Base-by-base conservation (phyloP, 2,888 invertebrate genomes). In the Aquatica leii region DNA sequence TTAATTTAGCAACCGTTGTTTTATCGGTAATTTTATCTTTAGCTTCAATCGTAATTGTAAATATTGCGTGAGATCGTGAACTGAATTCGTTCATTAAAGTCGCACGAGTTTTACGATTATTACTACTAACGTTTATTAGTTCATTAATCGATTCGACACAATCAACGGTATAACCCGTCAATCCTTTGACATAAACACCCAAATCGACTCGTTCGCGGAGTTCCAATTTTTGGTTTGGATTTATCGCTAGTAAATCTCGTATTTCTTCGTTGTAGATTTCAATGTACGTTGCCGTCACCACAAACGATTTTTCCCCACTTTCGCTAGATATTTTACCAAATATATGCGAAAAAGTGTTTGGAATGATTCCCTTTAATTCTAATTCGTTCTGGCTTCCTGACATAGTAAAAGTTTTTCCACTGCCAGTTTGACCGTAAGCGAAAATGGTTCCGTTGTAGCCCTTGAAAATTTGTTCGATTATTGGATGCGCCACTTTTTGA, bases 241-340 rank as follows among this genome's bases (percentile, higher is more conserved):
- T 94, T 80, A 93, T 94, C 2, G 82, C 79, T 46, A 99, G 84
- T 41, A 99, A 85, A 84, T 99, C 99, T 18, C 98, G 87, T 0
- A 99, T 96, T 82, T 99, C 98, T 82, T 99, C 99, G 81, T 99
- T 99, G 83, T 99, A 99, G 67, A 99, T 98, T 85, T 99, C 98
- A 81, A 99, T 85, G 80, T 98, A 99, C 0, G 98, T 97, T 4
- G 98, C 98, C 71, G 98, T 90, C 4, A 99, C 98, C 51, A 98
- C 85, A 82, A 98, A 99, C 75, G 79, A 78, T 51, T 80, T 78
- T 69, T 80, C 80, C 58, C 76, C 79, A 92, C 94, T 95, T 0
- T 97, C 95, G 77, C 95, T 93, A 0, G 98, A 94, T 72, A 99
- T 99, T 75, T 96, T 94, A 24, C 96, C 95, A 84, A 99, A 99